Percentiles rank a stretch among this genome's conserved stretches.
Conservation (phyloP, 2,113 vertebrate species). For the Danionella cerebrum region DNA sequence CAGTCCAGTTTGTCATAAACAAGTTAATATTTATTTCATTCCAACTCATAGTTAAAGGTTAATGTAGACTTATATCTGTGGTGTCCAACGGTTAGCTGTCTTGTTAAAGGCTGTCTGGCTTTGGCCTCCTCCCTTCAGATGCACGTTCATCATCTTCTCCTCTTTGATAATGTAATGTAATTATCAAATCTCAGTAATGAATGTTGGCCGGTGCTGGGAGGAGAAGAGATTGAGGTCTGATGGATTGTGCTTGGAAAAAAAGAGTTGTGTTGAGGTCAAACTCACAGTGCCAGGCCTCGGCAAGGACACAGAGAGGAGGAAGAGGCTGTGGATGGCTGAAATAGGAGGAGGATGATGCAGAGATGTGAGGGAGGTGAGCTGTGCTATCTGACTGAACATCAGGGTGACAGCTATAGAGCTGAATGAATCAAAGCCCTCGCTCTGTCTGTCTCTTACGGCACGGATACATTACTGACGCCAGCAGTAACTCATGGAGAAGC, state of each 20-base stretch:
- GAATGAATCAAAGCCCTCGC: not conserved
- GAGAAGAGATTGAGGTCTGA: conserved; percentile 7
- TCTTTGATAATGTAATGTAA: conserved; percentile 3
- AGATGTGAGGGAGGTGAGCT: conserved; percentile 15
- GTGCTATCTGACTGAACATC: conserved; percentile 6
- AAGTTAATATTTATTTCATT: not conserved
- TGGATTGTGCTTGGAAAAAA: not conserved
- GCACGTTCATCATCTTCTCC: not conserved
- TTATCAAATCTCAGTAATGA: conserved; percentile 14
- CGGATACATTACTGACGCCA: not conserved
- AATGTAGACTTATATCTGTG: not conserved
- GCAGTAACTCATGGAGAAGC: not conserved
- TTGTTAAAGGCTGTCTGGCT: not conserved
- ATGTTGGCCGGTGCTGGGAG: not conserved
- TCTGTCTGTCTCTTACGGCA: not conserved
- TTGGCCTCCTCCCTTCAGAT: not conserved
- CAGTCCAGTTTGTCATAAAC: not conserved
- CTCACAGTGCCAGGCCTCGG: conserved; percentile 4
- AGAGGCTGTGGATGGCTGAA: conserved; percentile 10
- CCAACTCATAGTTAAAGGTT: not conserved
- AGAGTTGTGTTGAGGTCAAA: conserved; percentile 13
- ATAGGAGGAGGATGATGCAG: conserved; percentile 10
- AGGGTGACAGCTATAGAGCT: conserved; percentile 11
- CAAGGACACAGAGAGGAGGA: conserved; percentile 21
- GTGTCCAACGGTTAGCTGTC: not conserved